phyloP scores from a whole-genome alignment of 2,888 invertebrate species.

The Halictus quadricinctus region DNA sequence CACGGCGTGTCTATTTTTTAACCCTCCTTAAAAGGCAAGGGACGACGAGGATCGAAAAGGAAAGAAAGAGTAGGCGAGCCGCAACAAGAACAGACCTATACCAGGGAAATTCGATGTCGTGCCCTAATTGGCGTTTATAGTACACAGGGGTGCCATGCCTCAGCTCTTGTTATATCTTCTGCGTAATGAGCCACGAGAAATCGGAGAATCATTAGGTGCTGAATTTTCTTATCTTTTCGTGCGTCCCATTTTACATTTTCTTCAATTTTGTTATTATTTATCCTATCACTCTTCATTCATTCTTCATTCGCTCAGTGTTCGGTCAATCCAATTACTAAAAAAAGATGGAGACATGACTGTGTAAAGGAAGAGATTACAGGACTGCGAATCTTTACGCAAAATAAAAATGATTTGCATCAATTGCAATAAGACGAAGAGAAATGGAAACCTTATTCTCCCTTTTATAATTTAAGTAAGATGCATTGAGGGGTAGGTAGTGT shows the following conservation, averaged over 20 bases:
- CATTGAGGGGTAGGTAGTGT: no score
- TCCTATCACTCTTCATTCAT: not conserved
- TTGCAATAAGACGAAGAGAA: no score
- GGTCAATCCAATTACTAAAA: not conserved
- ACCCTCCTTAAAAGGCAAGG: slow-evolving; percentile 1
- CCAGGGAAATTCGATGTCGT: slow-evolving; percentile 70
- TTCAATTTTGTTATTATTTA: not conserved
- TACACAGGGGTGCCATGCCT: slow-evolving; percentile 69
- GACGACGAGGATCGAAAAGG: not conserved
- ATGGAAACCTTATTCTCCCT: not conserved
- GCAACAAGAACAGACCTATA: slow-evolving; percentile 53
- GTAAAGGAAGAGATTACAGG: not conserved
- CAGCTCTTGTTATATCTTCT: slow-evolving; percentile 58
- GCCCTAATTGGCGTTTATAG: slow-evolving; percentile 73
- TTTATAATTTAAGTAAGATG: not conserved
- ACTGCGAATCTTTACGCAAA: not conserved
- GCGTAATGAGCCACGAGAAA: slow-evolving; percentile 69
- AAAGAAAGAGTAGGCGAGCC: slow-evolving; percentile 39
- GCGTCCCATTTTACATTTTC: not conserved
- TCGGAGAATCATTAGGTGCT: slow-evolving; percentile 58
- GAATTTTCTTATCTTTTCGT: slow-evolving; percentile 21
- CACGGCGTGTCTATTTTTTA: slow-evolving; percentile 21
- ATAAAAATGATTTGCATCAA: not conserved
- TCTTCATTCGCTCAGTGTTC: not conserved
- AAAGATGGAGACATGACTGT: not conserved